These are phyloP conservation scores for Aegithalos caudatus DNA, from an alignment of 2,113 vertebrate species.

Conservation along the genomic window DNA sequence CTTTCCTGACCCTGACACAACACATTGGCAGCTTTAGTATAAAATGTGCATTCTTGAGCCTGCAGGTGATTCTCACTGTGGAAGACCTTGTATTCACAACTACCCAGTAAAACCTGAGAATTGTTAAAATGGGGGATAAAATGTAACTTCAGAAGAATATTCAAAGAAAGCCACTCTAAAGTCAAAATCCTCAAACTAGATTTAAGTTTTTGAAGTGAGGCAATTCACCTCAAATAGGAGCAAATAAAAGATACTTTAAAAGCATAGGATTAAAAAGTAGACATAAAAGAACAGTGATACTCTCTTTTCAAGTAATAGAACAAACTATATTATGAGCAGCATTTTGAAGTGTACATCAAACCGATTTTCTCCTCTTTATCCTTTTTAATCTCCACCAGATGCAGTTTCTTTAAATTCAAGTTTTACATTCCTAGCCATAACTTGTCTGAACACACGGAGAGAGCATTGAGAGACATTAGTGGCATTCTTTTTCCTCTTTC, in stretches of 20 bases:
- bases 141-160: slow-evolving; percentile 45
- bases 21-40: not conserved
- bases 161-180: slow-evolving; percentile 41
- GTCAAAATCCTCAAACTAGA: slow-evolving; percentile 30
- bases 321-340: slow-evolving; percentile 50
- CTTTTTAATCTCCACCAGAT: slow-evolving; percentile 67
- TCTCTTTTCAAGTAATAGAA: slow-evolving; percentile 55
- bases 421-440: slow-evolving; percentile 59
- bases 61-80: not conserved
- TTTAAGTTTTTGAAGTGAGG: slow-evolving; percentile 56
- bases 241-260: slow-evolving; percentile 70
- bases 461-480: slow-evolving; percentile 23
- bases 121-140: slow-evolving; percentile 24
- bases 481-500: slow-evolving; percentile 40
- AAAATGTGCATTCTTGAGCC: not conserved
- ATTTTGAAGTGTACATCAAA: slow-evolving; percentile 66
- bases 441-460: slow-evolving; percentile 53
- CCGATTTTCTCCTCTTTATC: slow-evolving; percentile 49
- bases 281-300: slow-evolving; percentile 50
- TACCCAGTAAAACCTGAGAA: slow-evolving; percentile 15
- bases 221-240: slow-evolving; percentile 64
- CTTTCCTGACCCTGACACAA: not conserved
- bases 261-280: slow-evolving; percentile 52
- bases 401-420: slow-evolving; percentile 60
- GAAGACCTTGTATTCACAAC: not conserved